Percentiles rank a stretch among this genome's conserved stretches.
Conservation (phyloP, 92 coral and sea anemone genomes). For the Virgularia gustaviana region DNA sequence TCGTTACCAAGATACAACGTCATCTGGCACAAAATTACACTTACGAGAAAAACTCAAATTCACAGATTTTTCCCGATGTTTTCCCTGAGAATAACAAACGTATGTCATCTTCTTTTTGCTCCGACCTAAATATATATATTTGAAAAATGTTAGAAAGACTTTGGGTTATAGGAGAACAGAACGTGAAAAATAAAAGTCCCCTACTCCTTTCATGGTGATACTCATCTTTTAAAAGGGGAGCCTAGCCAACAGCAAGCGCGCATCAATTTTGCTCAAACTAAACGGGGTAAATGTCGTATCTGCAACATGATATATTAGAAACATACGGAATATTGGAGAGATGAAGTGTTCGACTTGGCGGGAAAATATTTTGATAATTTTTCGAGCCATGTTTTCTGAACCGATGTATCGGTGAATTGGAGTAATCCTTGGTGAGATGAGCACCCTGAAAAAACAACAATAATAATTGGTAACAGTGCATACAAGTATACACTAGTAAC, state of each 20-base stretch:
- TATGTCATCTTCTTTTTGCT: conserved; percentile 75
- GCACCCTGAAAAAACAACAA: conserved; percentile 68
- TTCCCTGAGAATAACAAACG: conserved; percentile 53
- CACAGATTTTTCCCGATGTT: conserved; percentile 67
- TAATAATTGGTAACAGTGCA: too few species aligned
- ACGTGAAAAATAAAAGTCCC: too few species aligned
- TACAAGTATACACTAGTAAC: too few species aligned
- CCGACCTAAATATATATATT: too few species aligned
- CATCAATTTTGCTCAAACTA: not conserved
- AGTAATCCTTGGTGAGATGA: conserved; percentile 91
- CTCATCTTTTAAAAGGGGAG: too few species aligned
- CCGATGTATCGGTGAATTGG: conserved; percentile 85
- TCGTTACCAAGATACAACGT: not conserved
- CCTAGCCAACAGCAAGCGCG: not conserved
- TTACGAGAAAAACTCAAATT: conserved; percentile 95
- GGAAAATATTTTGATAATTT: conserved; percentile 98
- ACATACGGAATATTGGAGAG: conserved; percentile 95
- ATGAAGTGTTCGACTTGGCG: conserved; percentile 90
- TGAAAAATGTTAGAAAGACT: too few species aligned
- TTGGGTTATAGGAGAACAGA: too few species aligned
- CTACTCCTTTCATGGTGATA: too few species aligned
- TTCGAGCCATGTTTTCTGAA: conserved; percentile 98
- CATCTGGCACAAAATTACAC: conserved; percentile 23
- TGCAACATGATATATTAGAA: not conserved
- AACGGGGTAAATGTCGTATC: not conserved